phyloP scores from a whole-genome alignment of 2,888 invertebrate species.

The Nymphalis urticae region DNA sequence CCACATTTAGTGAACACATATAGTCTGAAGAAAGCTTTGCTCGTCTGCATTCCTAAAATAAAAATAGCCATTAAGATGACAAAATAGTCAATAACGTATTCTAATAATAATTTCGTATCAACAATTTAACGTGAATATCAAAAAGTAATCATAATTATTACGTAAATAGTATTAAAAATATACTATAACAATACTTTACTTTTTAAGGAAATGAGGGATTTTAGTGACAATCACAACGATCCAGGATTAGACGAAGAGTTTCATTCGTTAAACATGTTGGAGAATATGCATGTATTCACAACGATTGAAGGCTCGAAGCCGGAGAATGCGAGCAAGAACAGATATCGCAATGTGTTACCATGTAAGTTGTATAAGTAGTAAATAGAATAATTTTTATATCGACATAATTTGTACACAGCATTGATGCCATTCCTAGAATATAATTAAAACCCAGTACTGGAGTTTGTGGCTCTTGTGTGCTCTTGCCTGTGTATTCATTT shows the following conservation, averaged over 20 bases:
- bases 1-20: too few species aligned
- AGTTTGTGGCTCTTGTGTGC: too few species aligned
- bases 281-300: conserved; percentile 93
- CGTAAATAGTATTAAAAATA: background rate
- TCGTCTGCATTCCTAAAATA: too few species aligned
- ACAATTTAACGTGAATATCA: background rate
- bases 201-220: conserved; percentile 56
- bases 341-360: conserved; percentile 98
- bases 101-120: too few species aligned
- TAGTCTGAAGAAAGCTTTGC: too few species aligned
- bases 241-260: conserved; percentile 96
- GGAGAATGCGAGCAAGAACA: conserved; percentile 94
- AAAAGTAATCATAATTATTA: background rate
- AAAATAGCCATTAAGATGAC: too few species aligned
- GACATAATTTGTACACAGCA: background rate
- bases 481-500: too few species aligned
- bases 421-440: too few species aligned
- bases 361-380: conserved; percentile 69
- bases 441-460: too few species aligned
- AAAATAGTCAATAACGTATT: too few species aligned
- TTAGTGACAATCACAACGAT: conserved; percentile 48
- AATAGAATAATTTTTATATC: background rate
- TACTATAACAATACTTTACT: background rate
- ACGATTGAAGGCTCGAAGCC: conserved; percentile 92
- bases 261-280: conserved; percentile 94